phyloP scores from a whole-genome alignment of 2,113 vertebrate genomes.

The Phyllostomus discolor region DNA sequence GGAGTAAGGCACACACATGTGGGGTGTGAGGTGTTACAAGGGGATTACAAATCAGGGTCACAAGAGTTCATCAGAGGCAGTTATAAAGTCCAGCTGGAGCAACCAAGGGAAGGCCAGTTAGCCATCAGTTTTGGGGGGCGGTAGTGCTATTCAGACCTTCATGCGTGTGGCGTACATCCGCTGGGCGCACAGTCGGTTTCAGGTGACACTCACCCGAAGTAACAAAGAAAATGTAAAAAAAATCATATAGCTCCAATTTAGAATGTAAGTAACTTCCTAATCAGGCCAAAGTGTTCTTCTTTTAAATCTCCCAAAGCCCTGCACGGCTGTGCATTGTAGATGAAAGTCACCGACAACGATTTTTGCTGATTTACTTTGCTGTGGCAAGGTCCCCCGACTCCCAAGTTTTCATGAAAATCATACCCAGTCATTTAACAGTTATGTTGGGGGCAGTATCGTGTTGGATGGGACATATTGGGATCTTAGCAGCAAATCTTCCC shows the following conservation, averaged over 20 bases:
- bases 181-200: neutral
- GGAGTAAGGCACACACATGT: neutral
- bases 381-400: neutral
- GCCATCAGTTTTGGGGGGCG: neutral
- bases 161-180: accelerated
- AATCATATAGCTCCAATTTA: neutral
- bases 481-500: neutral
- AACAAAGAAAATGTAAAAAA: neutral
- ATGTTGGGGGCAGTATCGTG: neutral
- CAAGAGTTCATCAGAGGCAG: neutral
- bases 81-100: neutral
- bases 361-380: neutral
- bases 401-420: neutral
- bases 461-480: neutral
- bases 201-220: neutral
- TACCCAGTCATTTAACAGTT: neutral
- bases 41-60: neutral
- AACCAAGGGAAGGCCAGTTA: neutral
- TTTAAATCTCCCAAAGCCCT: neutral
- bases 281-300: neutral
- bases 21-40: neutral
- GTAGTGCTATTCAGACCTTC: accelerated
- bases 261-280: neutral
- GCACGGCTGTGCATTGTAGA: neutral
- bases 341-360: neutral